A percentile compares a stretch with the other conserved stretches of the same genome.
phyloP scores from a whole-genome alignment of 2,888 invertebrate genomes.

The Augochlorella aurata region DNA sequence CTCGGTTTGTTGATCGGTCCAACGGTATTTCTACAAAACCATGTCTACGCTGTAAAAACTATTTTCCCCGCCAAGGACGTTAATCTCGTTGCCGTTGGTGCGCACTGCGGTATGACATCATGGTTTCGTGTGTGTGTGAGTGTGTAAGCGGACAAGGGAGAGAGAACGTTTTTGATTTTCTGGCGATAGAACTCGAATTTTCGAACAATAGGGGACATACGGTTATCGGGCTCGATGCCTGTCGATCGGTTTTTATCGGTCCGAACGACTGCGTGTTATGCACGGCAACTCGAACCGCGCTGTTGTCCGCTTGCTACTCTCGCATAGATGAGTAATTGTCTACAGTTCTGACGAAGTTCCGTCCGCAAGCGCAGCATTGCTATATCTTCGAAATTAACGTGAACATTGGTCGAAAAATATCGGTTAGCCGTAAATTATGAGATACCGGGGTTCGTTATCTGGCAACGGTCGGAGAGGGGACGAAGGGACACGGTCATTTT shows the following conservation, averaged over 20 bases:
- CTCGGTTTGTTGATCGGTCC: background rate
- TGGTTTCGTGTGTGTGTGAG: constrained; percentile 12
- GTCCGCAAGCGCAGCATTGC: constrained; percentile 26
- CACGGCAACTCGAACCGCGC: background rate
- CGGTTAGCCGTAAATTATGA: constrained; percentile 5
- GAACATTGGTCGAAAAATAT: constrained; percentile 7
- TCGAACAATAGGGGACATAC: background rate
- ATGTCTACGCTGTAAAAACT: constrained; percentile 40
- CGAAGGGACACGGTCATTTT: constrained; percentile 13
- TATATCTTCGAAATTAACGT: constrained; percentile 4
- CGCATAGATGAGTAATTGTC: constrained; percentile 33
- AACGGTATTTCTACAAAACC: constrained; percentile 13
- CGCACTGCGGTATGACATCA: constrained; percentile 62
- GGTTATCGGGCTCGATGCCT: constrained; percentile 23
- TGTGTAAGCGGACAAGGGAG: constrained; percentile 34
- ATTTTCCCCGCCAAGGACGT: constrained; percentile 56
- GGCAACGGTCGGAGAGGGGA: constrained; percentile 1
- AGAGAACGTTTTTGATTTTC: constrained; percentile 50
- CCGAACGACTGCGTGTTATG: background rate
- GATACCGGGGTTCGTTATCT: constrained; percentile 39
- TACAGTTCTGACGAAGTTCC: constrained; percentile 32
- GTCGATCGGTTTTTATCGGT: constrained; percentile 28
- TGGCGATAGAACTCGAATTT: constrained; percentile 25
- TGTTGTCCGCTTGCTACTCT: constrained; percentile 12
- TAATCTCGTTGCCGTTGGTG: constrained; percentile 55